Base-by-base conservation (phyloP, 2,797 vertebrate species). In the Scolopax bukidnonensis region DNA sequence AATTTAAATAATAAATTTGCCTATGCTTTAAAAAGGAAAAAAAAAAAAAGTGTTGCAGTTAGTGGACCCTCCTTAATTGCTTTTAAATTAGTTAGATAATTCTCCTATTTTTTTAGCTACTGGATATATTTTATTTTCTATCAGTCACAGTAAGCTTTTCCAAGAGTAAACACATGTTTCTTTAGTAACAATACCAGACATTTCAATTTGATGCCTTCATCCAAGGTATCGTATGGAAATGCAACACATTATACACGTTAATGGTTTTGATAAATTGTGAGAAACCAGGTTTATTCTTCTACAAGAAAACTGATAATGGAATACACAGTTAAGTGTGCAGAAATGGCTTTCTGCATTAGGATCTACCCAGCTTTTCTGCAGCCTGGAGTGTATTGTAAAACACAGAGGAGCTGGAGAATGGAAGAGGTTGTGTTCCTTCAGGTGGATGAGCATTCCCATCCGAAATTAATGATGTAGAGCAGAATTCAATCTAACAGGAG, bases 1-100 rank as follows among this genome's bases (percentile, higher is more conserved):
- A 57, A 76, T 89, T 28, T 79, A 88, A 88, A 68, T 57, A 63
- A 71, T 79, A 57, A 59, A 94, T 87, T 94, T 93, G 13, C 36
- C 53, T 79, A 10, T 85, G 51, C 41, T 84, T 91, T 64, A 48
- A 82, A 94, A 70, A 86, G 47, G 21, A 47, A 48, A 89, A 86
- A 87, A 79, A 24, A 59, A 69, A 83, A 32, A 82, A 38, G 9
- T 48, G 10, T 67, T 86, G 11, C 50, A 90, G 50, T 81, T 89
- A 60, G 14, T 75, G 63, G 30, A 61, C 57, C 59, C 53, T 93
- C 78, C 54, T 59, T 87, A 57, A 59, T 74, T 94, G 65, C 8
- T 67, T 95, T 89, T 78, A 71, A 95, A 90, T 64, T 68, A 86
- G 30, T 87, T 82, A 76, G 60, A n/a, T 87, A 50, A 87, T 92